Evolutionary conservation across 2,797 vertebrate genomes (phyloP).

Genomic region (Hypotaenidia philippensis): DNA sequence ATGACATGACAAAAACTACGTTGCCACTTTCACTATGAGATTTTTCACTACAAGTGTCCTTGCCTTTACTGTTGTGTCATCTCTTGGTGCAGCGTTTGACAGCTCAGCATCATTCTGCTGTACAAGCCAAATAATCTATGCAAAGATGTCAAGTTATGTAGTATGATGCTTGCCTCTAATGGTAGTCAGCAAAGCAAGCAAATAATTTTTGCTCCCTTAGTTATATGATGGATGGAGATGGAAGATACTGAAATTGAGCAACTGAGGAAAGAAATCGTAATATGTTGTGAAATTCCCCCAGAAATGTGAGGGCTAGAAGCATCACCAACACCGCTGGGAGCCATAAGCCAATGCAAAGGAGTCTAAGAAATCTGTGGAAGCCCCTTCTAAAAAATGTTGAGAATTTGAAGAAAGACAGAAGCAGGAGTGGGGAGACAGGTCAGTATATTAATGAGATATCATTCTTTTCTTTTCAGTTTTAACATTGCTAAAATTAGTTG

Average conservation of each 20-base stretch:
- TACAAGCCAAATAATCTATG: background rate
- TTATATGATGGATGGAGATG: background rate
- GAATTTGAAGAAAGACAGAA: background rate
- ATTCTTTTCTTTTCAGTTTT: constrained; percentile 60
- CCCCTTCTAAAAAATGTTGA: background rate
- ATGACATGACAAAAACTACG: background rate
- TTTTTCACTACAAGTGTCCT: background rate
- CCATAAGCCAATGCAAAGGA: background rate
- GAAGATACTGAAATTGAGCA: background rate
- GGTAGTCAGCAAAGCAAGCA: background rate
- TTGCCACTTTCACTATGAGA: background rate
- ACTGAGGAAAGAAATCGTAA: background rate
- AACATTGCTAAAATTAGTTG: constrained; percentile 74
- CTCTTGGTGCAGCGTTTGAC: background rate
- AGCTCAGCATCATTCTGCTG: background rate
- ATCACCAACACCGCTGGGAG: background rate
- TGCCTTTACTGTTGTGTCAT: background rate
- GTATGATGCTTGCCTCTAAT: background rate
- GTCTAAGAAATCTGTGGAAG: background rate
- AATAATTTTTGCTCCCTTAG: background rate
- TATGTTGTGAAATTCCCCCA: background rate
- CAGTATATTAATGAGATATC: constrained; percentile 14
- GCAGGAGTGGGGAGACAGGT: background rate
- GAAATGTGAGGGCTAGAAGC: background rate
- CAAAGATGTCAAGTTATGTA: background rate